phyloP scores from a whole-genome alignment of 92 coral and sea anemone species.

The Scolanthus callimorphus region DNA sequence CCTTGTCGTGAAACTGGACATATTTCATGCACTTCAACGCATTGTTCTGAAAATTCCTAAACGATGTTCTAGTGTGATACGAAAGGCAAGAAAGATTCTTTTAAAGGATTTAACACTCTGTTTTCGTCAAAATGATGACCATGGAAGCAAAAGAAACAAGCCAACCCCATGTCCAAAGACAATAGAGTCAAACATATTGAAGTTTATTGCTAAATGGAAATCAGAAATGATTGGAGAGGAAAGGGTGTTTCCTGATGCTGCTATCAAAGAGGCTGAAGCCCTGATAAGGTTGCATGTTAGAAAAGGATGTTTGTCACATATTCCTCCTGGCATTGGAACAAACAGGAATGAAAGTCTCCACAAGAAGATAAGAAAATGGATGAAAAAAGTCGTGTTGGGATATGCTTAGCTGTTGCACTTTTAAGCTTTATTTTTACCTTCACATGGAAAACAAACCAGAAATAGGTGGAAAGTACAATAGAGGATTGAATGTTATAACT shows the following conservation, averaged over 20 bases:
- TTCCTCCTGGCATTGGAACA: constrained; percentile 56
- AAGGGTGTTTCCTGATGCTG: constrained; percentile 19
- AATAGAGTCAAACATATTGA: constrained; percentile 16
- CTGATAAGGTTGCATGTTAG: constrained; percentile 21
- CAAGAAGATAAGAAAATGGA: constrained; percentile 32
- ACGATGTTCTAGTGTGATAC: constrained; percentile 7
- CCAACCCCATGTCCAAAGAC: constrained; percentile 24
- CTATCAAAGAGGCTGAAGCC: constrained; percentile 18
- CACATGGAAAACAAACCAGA: constrained; percentile 3
- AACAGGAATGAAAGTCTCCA: constrained; percentile 50
- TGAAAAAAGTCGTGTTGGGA: constrained; percentile 55
- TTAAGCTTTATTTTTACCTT: constrained; percentile 26
- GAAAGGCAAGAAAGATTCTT: constrained; percentile 14
- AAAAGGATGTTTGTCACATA: constrained; percentile 28
- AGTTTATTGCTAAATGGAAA: constrained; percentile 22
- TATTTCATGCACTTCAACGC: constrained; percentile 37
- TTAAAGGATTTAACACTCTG: constrained; percentile 38
- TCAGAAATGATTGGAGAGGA: not conserved
- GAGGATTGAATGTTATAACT: constrained; percentile 4
- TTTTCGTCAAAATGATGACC: constrained; percentile 17
- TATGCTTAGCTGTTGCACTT: constrained; percentile 41
- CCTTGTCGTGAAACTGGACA: constrained; percentile 20
- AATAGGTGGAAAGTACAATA: not conserved
- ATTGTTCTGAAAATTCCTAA: constrained; percentile 15
- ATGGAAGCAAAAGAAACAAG: constrained; percentile 13